Base-by-base conservation (phyloP, 1,140 invertebrate species). In the Lithobius niger region DNA sequence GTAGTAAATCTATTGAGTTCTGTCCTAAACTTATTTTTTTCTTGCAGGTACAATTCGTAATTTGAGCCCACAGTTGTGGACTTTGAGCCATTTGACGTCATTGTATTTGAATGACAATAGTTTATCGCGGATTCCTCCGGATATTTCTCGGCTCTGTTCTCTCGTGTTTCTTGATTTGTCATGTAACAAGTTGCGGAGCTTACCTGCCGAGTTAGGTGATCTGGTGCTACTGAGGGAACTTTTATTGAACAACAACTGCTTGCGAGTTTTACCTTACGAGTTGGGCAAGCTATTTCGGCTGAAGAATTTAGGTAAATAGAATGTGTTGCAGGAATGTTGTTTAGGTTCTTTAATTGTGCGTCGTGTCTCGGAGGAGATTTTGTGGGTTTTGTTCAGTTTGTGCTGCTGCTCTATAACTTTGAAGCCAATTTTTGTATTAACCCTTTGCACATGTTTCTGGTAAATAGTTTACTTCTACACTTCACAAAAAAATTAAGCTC, bases 261-360 rank as follows among this genome's bases (percentile, higher is more conserved):
- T 99, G 59, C 79, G 93, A 49, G 82, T 86, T 59, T 76, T 99
- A 64, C 96, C 96, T 1, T 97, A 89, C 72, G 94, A 98, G 74
- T 77, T 99, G 63, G 96, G 96, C 60, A 96, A 95, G 74, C 79
- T 99, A 59, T 99, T 98, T 73, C 91, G 97, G 73, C 77, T 99
- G 60, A 86, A 93, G 73, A 74, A 65, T 50, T 64, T 79, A 56
- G 75, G 76, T 78, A 64, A 60, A 21, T 26, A 26, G n/a, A n/a
- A n/a, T n/a, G n/a, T n/a, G n/a, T n/a, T n/a, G n/a, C n/a, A n/a
- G n/a, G n/a, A n/a, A n/a, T n/a, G n/a, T n/a, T n/a, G n/a, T n/a
- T n/a, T n/a, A n/a, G n/a, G n/a, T n/a, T n/a, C n/a, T n/a, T n/a
- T n/a, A n/a, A n/a, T n/a, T n/a, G n/a, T n/a, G n/a, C n/a, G n/a